Evolutionary conservation across 2,113 vertebrate genomes (phyloP), one percentile per base, ranked within the genome.

Genomic region (Dicentrarchus labrax): DNA sequence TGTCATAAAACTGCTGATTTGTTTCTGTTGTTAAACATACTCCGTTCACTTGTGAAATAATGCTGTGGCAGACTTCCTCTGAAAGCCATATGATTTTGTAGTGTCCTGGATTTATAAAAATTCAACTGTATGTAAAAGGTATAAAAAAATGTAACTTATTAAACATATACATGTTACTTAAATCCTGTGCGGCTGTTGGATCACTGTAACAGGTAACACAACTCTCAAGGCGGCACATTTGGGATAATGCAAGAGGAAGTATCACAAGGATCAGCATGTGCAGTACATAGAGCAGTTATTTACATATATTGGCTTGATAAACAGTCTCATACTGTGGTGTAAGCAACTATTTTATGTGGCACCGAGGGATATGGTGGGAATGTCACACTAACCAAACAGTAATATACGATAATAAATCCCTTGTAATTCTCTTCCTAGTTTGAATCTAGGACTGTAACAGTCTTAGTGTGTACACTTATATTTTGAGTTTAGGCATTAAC

Each of bases 241-340:
- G 11, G 21, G 8, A 38, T 3, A 57, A 15, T n/a, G 48, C 43
- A 85, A 80, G 74, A 92, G 82, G 89, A 92, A 88, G 71, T 85
- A 30, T 45, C 41, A 24, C 22, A 19, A 13, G 12, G 4, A 61
- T n/a, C 16, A 60, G 43, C 8, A 17, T 48, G 38, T 62, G 21
- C 22, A 36, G 21, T 48, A 22, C 24, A 1, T 5, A 0, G 1
- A 22, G 16, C 11, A 66, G 4, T 45, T 57, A 91, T 94, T 92
- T 94, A 76, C 91, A 91, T 92, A 76, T 22, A 22, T 24, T 38
- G 36, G n/a, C n/a, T 38, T 57, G 68, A 88, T 83, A 79, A 86
- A 38, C 6, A 57, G 57, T 51, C 6, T 79, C 24, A 24, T 9
- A 6, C 30, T 59, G 5, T 10, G 3, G 17, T 19, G 8, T 22